Evolutionary conservation across 1,140 invertebrate species (phyloP).

Genomic region (Panonychus citri): DNA sequence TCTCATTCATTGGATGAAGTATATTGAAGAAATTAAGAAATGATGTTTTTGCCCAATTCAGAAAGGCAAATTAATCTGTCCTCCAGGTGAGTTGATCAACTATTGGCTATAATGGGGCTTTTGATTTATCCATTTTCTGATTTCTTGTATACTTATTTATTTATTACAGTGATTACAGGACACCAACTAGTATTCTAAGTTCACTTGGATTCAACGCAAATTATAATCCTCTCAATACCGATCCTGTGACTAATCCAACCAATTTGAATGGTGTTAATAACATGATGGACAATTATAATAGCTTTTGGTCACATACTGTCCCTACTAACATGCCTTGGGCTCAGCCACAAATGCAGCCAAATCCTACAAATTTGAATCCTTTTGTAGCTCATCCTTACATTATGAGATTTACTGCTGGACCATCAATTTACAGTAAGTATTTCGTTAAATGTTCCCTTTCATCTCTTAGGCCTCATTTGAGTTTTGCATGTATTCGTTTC

Average conservation of each 20-base stretch:
- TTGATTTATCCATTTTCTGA: too few relatives aligned
- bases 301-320: constrained; percentile 13
- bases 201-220: too few relatives aligned
- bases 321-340: constrained; percentile 9
- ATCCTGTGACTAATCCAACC: too few relatives aligned
- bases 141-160: too few relatives aligned
- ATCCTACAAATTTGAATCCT: neutral
- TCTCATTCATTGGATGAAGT: constrained; percentile 27
- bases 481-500: neutral
- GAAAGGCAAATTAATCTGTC: neutral
- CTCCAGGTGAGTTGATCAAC: neutral
- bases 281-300: neutral
- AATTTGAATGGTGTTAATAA: too few relatives aligned
- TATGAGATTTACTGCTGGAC: constrained; percentile 9
- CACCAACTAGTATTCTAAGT: too few relatives aligned
- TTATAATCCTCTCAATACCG: too few relatives aligned
- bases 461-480: neutral
- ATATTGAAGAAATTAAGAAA: constrained; percentile 9
- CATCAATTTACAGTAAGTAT: neutral
- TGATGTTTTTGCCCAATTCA: neutral
- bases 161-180: too few relatives aligned
- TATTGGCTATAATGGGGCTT: too few relatives aligned
- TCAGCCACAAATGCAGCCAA: neutral
- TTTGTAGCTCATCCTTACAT: neutral
- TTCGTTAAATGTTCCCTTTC: neutral